Percentiles rank a stretch among this genome's conserved stretches.
Conservation (phyloP, 2,113 vertebrate species). For the Phalacrocorax aristotelis region DNA sequence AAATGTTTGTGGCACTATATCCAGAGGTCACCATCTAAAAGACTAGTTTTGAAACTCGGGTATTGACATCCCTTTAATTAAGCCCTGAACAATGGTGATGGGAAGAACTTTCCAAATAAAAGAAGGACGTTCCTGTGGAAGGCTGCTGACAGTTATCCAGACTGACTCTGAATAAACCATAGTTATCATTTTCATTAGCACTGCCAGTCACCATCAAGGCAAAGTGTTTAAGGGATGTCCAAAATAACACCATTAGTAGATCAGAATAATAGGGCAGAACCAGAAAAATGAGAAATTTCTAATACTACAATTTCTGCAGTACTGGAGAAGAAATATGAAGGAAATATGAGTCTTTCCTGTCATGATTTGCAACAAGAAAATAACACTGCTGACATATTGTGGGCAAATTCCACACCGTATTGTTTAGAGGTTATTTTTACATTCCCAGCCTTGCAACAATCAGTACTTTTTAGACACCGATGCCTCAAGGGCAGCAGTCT, state of each 20-base stretch:
- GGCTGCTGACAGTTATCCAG: background rate
- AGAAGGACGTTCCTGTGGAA: background rate
- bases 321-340: background rate
- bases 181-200: background rate
- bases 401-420: background rate
- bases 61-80: background rate
- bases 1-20: background rate
- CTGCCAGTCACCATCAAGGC: background rate
- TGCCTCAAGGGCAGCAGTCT: background rate
- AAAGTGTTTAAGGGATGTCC: background rate
- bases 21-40: background rate
- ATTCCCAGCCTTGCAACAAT: background rate
- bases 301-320: background rate
- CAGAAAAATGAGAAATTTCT: background rate
- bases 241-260: background rate
- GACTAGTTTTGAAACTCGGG: background rate
- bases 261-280: background rate
- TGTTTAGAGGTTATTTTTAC: background rate
- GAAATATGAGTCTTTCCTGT: background rate
- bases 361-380: background rate
- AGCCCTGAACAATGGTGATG: background rate
- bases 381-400: background rate
- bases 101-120: background rate
- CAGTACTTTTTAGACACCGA: background rate
- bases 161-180: background rate